Percentiles rank a stretch among this genome's conserved stretches.
Conservation (phyloP, 1,140 invertebrate species). For the Scaptomyza montana region DNA sequence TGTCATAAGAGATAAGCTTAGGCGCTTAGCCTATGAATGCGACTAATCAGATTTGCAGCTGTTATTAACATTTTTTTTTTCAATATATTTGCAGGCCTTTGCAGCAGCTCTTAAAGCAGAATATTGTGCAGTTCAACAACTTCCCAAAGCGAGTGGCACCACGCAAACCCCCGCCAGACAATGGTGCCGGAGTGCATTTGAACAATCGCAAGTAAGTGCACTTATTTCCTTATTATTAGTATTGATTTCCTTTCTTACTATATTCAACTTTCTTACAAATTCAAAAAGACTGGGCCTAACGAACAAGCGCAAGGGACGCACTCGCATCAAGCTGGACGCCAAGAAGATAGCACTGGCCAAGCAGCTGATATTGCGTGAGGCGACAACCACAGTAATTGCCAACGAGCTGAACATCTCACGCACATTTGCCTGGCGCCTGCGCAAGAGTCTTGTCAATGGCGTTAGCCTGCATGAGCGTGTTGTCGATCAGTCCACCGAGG, state of each 20-base stretch:
- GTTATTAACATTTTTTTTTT: too few species aligned
- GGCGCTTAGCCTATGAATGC: too few species aligned
- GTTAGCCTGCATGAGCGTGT: constrained; percentile 79
- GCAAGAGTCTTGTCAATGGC: constrained; percentile 80
- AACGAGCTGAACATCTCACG: constrained; percentile 81
- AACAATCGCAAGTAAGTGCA: constrained; percentile 77
- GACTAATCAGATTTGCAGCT: too few species aligned
- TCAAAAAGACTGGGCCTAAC: constrained; percentile 55
- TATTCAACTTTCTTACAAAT: not conserved
- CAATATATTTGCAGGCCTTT: constrained; percentile 58
- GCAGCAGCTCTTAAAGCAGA: constrained; percentile 81
- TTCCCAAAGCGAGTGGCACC: constrained; percentile 72
- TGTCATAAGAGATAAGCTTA: too few species aligned
- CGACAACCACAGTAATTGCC: constrained; percentile 80
- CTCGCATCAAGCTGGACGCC: constrained; percentile 81
- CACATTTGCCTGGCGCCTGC: constrained; percentile 80
- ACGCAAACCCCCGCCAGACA: constrained; percentile 64
- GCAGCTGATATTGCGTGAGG: constrained; percentile 77
- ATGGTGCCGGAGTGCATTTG: constrained; percentile 58
- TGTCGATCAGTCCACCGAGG: constrained; percentile 66
- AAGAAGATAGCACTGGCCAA: constrained; percentile 81
- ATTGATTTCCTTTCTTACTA: not conserved
- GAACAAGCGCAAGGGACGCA: constrained; percentile 79
- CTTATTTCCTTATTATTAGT: too few species aligned
- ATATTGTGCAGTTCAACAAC: constrained; percentile 81